Base-by-base conservation (phyloP, 1,140 invertebrate species). In the Lysiphlebus fabarum region DNA sequence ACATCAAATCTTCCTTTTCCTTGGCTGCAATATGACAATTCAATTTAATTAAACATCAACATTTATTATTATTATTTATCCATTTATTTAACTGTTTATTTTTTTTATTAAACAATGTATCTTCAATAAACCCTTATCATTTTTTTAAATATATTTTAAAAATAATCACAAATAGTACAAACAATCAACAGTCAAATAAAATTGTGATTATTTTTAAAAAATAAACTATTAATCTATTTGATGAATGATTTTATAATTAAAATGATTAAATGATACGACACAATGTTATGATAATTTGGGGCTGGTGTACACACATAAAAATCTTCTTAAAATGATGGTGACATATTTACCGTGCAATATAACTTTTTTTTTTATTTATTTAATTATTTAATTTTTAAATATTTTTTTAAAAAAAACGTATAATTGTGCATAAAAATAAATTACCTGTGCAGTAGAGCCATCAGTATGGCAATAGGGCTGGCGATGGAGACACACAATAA, bases 371-470 rank as follows among this genome's bases (percentile, higher is more conserved):
- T 26, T 26, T 1, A 26, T 26, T 26, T 26, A n/a, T 26, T 26
- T 26, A 26, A 26, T 2, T 26, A 26, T 26, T 26, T 26, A 2
- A 2, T 26, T 26, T 26, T 26, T 26, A n/a, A n/a, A n/a, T n/a
- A n/a, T 26, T 26, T 26, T 17, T 17, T 17, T 17, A 1, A 26
- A 26, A 26, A 26, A 77, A 72, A 78, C 73, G 64, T 69, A 70
- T 71, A 73, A 70, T 78, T 77, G 76, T 79, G 76, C 76, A 77
- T 75, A 73, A 26, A 26, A 26, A 73, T 79, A 74, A 65, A 78
- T 88, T 92, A 91, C 90, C 90, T 92, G 83, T 87, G 84, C 74
- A 91, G 83, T 74, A 90, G 83, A 82, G 88, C 87, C 87, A 91
- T 88, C 82, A 91, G 87, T 80, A 86, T 88, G 86, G 87, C 89